Percentiles rank a stretch among this genome's conserved stretches.
Conservation (phyloP, 1,140 invertebrate genomes). For the Maconellicoccus hirsutus region DNA sequence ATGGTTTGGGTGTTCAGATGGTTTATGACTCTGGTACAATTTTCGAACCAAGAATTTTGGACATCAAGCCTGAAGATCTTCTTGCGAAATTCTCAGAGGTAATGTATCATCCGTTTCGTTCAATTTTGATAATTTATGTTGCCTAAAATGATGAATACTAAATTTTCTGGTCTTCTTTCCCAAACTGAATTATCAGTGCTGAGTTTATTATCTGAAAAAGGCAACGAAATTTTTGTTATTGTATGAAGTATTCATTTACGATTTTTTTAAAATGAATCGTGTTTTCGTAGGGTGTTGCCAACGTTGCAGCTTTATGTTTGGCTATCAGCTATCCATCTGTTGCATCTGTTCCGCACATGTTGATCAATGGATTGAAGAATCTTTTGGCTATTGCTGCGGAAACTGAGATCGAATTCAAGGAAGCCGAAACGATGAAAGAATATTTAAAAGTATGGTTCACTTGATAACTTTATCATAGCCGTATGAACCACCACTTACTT, state of each 20-base stretch:
- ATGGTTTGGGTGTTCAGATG: constrained; percentile 87
- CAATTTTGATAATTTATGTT: not conserved
- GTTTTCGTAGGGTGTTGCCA: constrained; percentile 60
- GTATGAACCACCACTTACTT: no score
- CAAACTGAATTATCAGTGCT: constrained; percentile 22
- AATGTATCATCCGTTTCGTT: constrained; percentile 12
- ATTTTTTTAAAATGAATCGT: not conserved
- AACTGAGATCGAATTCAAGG: constrained; percentile 89
- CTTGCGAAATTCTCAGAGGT: constrained; percentile 71
- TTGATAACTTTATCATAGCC: not conserved
- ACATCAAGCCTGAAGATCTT: constrained; percentile 95
- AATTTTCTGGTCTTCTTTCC: constrained; percentile 26
- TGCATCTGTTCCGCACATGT: constrained; percentile 91
- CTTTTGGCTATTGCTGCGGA: constrained; percentile 89
- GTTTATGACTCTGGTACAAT: constrained; percentile 98
- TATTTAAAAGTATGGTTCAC: constrained; percentile 69
- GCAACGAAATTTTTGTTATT: not conserved
- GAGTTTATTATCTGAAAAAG: not conserved
- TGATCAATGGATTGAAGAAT: constrained; percentile 97
- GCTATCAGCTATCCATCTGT: constrained; percentile 90
- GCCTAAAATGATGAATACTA: constrained; percentile 15
- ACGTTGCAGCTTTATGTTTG: constrained; percentile 88
- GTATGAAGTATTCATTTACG: not conserved
- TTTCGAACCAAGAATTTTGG: constrained; percentile 90
- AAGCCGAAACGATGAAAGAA: constrained; percentile 86